Evolutionary conservation across 2,113 vertebrate species (phyloP), one percentile per base, ranked within the genome.

Genomic region (Saimiri boliviensis): DNA sequence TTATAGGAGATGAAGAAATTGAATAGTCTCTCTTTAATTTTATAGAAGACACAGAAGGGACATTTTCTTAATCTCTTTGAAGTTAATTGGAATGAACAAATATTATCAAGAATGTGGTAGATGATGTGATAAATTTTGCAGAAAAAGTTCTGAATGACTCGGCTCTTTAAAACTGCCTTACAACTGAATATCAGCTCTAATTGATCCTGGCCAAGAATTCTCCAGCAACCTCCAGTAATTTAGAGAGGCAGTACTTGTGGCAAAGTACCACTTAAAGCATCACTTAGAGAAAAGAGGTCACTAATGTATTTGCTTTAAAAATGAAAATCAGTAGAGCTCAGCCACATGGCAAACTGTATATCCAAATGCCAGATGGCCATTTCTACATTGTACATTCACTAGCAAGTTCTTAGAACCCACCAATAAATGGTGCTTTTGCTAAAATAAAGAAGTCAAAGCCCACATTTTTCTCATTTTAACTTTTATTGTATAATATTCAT

Each of bases 21-120:
- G 25, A 93, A 86, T 23, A 40, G 40, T 54, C 40, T 92, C 52
- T 56, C 40, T 73, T 94, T 96, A 79, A 89, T 89, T 92, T 79
- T 91, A 77, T 49, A 37, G 27, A 74, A 60, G 23, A 91, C 11
- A 52, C 73, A 47, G 45, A 92, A 91, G 79, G 76, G 25, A 86
- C 5, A 13, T 91, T 91, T 90, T 85, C 35, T 86, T 30, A 73
- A 7, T 79, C 11, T 91, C 71, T 91, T 93, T 86, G 89, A 77
- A 23, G 37, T 90, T 92, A 63, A 84, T 23, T 80, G 42, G 52
- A 90, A 68, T 16, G 87, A 74, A 89, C 8, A 89, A 80, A 87
- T 90, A 63, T 42, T 89, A 84, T 87, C 42, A 94, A 60, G 21
- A 84, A 96, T 84, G 12, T 92, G n/a, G 47, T 70, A 76, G 11